Percentiles rank a stretch among this genome's conserved stretches.
Conservation (phyloP, 2,113 vertebrate genomes). For the human (Homo sapiens) region DNA sequence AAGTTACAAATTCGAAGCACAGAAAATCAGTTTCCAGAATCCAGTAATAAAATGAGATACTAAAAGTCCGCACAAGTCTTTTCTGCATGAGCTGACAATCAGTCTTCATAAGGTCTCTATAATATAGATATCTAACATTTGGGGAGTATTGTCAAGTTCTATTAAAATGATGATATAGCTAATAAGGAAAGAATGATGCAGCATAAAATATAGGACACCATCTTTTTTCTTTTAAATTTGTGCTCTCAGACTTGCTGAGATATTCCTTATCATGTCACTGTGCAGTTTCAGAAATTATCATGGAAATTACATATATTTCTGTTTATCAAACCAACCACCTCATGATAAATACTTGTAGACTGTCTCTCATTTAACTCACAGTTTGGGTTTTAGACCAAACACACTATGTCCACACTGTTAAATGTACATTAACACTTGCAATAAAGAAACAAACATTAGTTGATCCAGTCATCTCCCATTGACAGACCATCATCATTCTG, state of each 20-base stretch:
- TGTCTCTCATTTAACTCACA: slow-evolving; percentile 39
- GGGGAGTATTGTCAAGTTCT: neutral
- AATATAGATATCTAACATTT: neutral
- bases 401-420: neutral
- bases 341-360: neutral
- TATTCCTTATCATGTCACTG: neutral
- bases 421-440: neutral
- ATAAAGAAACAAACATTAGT: neutral
- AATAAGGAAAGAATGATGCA: neutral
- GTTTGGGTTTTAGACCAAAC: slow-evolving; percentile 38
- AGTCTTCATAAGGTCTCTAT: neutral
- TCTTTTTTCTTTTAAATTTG: neutral
- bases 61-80: neutral
- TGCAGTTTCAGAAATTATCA: neutral
- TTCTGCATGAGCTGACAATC: neutral
- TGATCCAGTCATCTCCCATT: neutral
- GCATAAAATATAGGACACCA: neutral
- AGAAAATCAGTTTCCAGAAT: neutral
- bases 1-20: neutral
- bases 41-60: neutral
- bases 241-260: neutral
- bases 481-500: neutral
- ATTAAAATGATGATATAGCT: neutral
- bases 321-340: neutral
- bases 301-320: slow-evolving; percentile 13